Conservation (phyloP, 2,113 vertebrate species). For the Eulemur macaco region DNA sequence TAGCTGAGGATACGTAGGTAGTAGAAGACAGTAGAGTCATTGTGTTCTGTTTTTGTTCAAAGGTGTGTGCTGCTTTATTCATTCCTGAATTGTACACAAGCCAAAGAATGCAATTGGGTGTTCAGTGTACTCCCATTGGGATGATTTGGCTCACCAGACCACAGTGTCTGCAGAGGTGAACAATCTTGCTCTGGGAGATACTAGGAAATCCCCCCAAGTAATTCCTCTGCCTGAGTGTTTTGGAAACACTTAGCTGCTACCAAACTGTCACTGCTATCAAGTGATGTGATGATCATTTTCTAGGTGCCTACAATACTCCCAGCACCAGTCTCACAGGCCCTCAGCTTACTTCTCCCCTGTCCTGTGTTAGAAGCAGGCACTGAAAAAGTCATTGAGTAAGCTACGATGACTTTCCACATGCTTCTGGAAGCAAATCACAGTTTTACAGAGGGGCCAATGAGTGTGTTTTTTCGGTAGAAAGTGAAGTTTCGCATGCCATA, state of each 20-base stretch:
- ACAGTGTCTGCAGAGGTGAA: neutral
- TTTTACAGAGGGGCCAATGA: neutral
- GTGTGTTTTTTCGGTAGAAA: neutral
- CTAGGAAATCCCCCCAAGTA: neutral
- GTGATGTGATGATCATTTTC: neutral
- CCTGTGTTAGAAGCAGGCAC: neutral
- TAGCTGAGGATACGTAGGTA: neutral
- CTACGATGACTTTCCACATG: neutral
- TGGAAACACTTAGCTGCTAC: neutral
- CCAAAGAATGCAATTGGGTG: neutral
- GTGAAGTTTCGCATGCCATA: neutral
- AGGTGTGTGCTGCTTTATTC: neutral
- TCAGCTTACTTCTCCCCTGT: neutral
- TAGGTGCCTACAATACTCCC: rapidly evolving
- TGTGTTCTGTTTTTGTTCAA: neutral
- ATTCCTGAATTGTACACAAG: neutral
- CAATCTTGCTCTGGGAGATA: neutral
- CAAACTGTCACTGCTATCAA: no score
- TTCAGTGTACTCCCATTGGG: neutral
- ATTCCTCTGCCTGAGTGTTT: neutral
- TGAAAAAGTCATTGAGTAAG: neutral
- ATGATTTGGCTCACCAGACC: neutral
- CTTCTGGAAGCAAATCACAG: neutral
- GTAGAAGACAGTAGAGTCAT: neutral
- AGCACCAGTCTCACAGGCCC: no score